These are phyloP conservation scores for Ochotona curzoniae DNA, from an alignment of 2,113 vertebrate genomes.

Conservation along the genomic window DNA sequence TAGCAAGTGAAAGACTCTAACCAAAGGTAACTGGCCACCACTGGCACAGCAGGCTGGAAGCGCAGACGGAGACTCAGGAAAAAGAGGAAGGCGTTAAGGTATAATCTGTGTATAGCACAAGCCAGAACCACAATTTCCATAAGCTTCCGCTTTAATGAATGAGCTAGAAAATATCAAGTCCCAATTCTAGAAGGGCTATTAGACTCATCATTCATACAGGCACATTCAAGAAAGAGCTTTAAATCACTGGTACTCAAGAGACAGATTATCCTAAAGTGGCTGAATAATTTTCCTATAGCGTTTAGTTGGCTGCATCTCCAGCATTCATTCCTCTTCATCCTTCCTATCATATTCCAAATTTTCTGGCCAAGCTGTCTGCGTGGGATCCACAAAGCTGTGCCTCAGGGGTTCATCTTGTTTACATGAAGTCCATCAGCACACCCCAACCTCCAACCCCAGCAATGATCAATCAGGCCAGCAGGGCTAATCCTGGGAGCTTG, in stretches of 20 bases:
- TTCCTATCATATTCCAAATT: not conserved
- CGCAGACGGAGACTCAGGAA: constrained; percentile 37
- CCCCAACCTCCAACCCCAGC: not conserved
- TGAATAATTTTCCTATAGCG: constrained; percentile 5
- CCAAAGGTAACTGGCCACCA: not conserved
- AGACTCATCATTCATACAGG: constrained; percentile 25
- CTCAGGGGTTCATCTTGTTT: not conserved
- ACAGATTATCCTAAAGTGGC: constrained; percentile 15
- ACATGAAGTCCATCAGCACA: not conserved
- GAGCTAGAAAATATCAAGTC: constrained; percentile 20
- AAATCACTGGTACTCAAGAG: constrained; percentile 7
- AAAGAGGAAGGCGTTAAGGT: not conserved
- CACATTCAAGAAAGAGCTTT: not conserved
- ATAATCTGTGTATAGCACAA: not conserved
- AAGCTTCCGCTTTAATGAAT: constrained; percentile 23
- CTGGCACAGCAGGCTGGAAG: not conserved
- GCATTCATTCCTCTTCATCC: not conserved
- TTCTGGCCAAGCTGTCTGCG: constrained; percentile 20
- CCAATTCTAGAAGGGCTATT: not conserved
- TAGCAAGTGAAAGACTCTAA: not conserved
- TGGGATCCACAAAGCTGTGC: not conserved
- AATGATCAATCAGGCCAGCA: not conserved
- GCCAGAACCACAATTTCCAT: not conserved
- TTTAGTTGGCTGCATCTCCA: not conserved
- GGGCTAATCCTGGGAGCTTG: not conserved